A percentile compares a stretch with the other conserved stretches of the same genome.
These are phyloP conservation scores for Keiferia lycopersicella DNA, from an alignment of 2,888 invertebrate species.

Conservation along the genomic window DNA sequence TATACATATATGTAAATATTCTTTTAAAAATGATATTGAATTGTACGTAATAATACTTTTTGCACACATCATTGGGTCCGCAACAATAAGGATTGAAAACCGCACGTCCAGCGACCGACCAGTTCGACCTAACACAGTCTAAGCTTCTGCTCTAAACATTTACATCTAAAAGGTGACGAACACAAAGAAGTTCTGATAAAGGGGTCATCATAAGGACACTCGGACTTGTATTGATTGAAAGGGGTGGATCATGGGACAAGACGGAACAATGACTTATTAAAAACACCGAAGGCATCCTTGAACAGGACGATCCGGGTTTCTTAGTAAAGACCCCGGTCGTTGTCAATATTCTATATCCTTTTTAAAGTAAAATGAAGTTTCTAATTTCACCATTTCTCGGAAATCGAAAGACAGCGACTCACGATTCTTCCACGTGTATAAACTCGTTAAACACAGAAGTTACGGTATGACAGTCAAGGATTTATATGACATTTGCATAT, in stretches of 20 bases:
- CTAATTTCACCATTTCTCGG: not conserved
- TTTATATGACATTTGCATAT: constrained; percentile 22
- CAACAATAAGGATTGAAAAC: constrained; percentile 36
- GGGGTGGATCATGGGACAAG: constrained; percentile 12
- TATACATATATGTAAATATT: not conserved
- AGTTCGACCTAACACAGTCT: constrained; percentile 39
- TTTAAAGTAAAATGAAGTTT: not conserved
- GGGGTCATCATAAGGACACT: constrained; percentile 50
- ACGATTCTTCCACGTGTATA: not conserved
- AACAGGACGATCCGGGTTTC: not conserved
- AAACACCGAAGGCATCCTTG: not conserved
- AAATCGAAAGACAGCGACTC: not conserved
- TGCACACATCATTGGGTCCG: constrained; percentile 22
- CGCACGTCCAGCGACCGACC: constrained; percentile 34
- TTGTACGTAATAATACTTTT: not conserved
- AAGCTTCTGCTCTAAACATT: constrained; percentile 47
- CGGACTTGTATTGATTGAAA: constrained; percentile 13
- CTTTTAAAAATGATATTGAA: not conserved
- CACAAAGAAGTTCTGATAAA: constrained; percentile 50
- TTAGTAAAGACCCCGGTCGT: not conserved
- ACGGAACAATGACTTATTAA: constrained; percentile 1
- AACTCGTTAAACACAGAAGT: constrained; percentile 15
- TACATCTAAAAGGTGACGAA: constrained; percentile 60
- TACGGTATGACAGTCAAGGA: constrained; percentile 20
- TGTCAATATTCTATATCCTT: too few species aligned